Evolutionary conservation across 92 coral and sea anemone species (phyloP), one percentile per base, ranked within the genome.

Genomic region (Heliopora coerulea): DNA sequence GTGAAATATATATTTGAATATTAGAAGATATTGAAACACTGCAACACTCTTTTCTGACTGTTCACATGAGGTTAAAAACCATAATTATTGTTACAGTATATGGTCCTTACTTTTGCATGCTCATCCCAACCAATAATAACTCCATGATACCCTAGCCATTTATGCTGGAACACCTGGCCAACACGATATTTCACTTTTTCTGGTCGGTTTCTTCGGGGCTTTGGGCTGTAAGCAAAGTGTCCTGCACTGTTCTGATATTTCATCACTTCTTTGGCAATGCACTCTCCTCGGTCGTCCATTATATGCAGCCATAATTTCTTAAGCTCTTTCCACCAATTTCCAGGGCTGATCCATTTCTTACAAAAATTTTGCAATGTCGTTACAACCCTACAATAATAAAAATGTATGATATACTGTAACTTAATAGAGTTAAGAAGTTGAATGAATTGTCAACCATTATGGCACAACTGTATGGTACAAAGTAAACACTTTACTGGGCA

Each of bases 91-190:
- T n/a, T n/a, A n/a, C n/a, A n/a, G 27, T 11, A 20, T 11, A 34
- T n/a, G 3, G 8, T 63, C 3, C 77, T 0, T 78, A 90, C 98
- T 84, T 86, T 90, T 11, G 88, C 74, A 62, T 78, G 84, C 56
- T 89, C 91, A 80, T 93, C 98, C 98, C 98, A 93, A 6, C 98
- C 98, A 79, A 93, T 79, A 50, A 93, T 84, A 14, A 93, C 96
- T 12, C 96, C 98, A 69, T 91, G 83, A 59, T 93, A 93, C 67
- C 87, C 86, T 85, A 87, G 87, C 56, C 85, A 24, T 74, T 85
- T 88, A 62, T 93, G 98, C 49, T 88, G 54, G 23, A 93, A 82
- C 37, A 93, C 96, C 60, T 93, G 98, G 12, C 98, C 98, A 18
- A 93, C 88, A 54, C 89, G 64, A 42, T 87, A 89, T 70, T 93